Base-by-base conservation (phyloP, 2,113 vertebrate species). In the Pleuronectes platessa region DNA sequence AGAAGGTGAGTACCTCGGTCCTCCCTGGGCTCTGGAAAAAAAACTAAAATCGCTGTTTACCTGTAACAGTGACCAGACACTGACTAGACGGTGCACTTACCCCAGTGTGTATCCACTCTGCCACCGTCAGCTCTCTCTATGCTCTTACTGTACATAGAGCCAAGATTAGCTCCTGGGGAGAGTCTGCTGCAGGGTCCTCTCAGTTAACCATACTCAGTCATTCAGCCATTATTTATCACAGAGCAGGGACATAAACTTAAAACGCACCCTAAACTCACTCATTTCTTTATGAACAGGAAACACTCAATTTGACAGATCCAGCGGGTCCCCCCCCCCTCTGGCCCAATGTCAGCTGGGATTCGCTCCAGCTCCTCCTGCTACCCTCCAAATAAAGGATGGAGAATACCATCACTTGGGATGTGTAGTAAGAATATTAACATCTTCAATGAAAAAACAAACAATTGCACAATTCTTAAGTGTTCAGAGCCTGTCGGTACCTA, bases 1-100 rank as follows among this genome's bases (percentile, higher is more conserved):
- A 61, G 71, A 61, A 62, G 79, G 79, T 51, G 68, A 83, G 71
- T 78, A 65, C 58, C 59, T 82, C 59, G 80, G 76, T 83, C 62
- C 61, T 72, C 24, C 10, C 10, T 49, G 71, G 59, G 60, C 60
- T 76, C 31, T 65, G 51, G 59, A 76, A 64, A 73, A 69, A 86
- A 78, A 76, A 62, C 78, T 0, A 54, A 68, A 84, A 83, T 67
- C 56, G 20, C 65, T 68, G 45, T 54, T 54, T 11, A 21, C 18
- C 51, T 76, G 70, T 72, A 78, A 62, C 63, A 24, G 21, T 45
- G 18, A 24, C 56, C 53, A 69, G 66, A 53, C 51, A 10, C 20
- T 35, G 66, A 82, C 74, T 37, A 58, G 49, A 83, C 61, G 63
- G 51, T 10, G 51, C 51, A 54, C 51, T 54, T n/a, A 54, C 18